Percentiles rank a stretch among this genome's conserved stretches.
Conservation (phyloP, 2,797 vertebrate species). For the Chiloscyllium punctatum region DNA sequence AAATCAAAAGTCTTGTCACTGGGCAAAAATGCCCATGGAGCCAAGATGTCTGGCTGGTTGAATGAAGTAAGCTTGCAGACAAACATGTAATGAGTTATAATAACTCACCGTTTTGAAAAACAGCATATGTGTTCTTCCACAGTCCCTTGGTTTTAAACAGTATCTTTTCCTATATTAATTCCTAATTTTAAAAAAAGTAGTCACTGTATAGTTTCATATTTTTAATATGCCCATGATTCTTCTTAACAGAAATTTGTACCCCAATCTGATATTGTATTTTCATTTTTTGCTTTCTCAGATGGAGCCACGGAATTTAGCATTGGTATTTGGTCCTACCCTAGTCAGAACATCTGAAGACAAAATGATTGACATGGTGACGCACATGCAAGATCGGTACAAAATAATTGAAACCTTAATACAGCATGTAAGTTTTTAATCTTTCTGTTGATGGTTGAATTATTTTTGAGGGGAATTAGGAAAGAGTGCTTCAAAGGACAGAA, state of each 20-base stretch:
- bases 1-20: too few relatives aligned
- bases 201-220: background rate
- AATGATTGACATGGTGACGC: slow-evolving; percentile 99
- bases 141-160: too few relatives aligned
- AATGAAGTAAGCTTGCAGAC: too few relatives aligned
- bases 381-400: slow-evolving; percentile 98
- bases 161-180: too few relatives aligned
- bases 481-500: background rate
- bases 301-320: slow-evolving; percentile 91
- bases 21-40: too few relatives aligned
- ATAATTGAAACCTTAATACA: slow-evolving; percentile 96
- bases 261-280: slow-evolving; percentile 1
- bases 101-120: too few relatives aligned
- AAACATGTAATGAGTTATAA: too few relatives aligned
- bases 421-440: slow-evolving; percentile 66
- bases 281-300: slow-evolving; percentile 60
- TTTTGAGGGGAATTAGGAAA: background rate
- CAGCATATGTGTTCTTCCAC: too few relatives aligned
- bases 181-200: too few relatives aligned
- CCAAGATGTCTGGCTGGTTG: too few relatives aligned
- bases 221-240: background rate
- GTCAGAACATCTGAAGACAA: slow-evolving; percentile 95
- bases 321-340: slow-evolving; percentile 92
- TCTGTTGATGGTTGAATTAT: background rate
- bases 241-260: background rate